Evolutionary conservation across 2,888 invertebrate genomes (phyloP).

Genomic region (Dromius quadrimaculatus): DNA sequence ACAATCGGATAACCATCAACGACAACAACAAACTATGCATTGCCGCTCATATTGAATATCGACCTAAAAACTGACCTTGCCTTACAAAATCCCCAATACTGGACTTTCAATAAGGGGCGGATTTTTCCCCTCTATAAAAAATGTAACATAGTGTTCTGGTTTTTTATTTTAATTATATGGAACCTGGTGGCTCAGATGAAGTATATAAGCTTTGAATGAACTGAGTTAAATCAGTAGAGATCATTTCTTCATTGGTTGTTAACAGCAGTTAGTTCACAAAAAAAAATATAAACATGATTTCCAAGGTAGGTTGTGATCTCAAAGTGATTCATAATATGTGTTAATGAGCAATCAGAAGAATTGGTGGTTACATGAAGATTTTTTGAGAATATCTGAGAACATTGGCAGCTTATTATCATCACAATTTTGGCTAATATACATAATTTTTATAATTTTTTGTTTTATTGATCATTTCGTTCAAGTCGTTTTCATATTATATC

Average conservation of each 20-base stretch:
- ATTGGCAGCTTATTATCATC: no score
- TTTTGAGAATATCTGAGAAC: no score
- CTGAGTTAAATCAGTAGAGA: constrained; percentile 36
- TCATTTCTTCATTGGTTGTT: constrained; percentile 39
- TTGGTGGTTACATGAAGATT: not conserved
- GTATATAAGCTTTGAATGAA: constrained; percentile 44
- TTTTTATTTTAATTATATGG: constrained; percentile 45
- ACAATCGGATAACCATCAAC: constrained; percentile 37
- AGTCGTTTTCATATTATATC: no score
- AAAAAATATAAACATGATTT: constrained; percentile 34
- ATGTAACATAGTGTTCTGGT: constrained; percentile 38
- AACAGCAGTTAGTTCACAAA: constrained; percentile 38
- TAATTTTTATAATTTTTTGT: no score
- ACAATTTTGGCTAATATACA: no score
- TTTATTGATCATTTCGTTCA: no score
- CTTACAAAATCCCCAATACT: constrained; percentile 14
- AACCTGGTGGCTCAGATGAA: constrained; percentile 40
- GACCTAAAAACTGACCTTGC: constrained; percentile 38
- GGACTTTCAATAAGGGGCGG: constrained; percentile 37
- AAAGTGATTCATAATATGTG: no score
- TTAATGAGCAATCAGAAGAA: not conserved
- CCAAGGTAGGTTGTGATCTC: constrained; percentile 45
- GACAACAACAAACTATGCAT: constrained; percentile 18
- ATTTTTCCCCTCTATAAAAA: constrained; percentile 41
- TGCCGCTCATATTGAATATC: constrained; percentile 28